These are phyloP conservation scores for Zeus faber DNA, from an alignment of 2,113 vertebrate genomes.

Conservation along the genomic window DNA sequence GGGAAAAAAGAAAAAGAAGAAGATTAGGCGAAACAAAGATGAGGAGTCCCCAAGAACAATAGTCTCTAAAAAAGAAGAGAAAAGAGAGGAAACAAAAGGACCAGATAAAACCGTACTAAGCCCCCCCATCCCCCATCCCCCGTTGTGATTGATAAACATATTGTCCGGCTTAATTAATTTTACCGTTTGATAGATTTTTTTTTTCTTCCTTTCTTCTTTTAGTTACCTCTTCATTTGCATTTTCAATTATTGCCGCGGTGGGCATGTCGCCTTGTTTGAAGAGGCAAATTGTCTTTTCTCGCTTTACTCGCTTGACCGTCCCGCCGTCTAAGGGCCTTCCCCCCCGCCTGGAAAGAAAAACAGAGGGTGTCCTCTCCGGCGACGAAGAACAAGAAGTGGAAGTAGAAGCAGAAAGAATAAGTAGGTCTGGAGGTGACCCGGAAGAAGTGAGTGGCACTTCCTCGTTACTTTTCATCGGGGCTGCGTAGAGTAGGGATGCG, in stretches of 20 bases:
- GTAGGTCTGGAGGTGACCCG: constrained; percentile 26
- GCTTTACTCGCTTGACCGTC: neutral
- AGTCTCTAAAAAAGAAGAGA: constrained; percentile 33
- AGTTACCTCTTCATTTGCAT: constrained; percentile 38
- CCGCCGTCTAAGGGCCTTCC: constrained; percentile 16
- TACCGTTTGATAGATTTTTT: constrained; percentile 37
- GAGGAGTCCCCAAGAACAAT: constrained; percentile 46
- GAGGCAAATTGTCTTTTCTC: constrained; percentile 4
- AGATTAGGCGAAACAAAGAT: constrained; percentile 26
- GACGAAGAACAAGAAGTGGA: neutral
- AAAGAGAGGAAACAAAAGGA: constrained; percentile 39
- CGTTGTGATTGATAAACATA: constrained; percentile 45
- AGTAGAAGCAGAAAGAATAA: constrained; percentile 13
- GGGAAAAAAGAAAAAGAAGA: too few species aligned
- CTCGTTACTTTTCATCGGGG: too few species aligned
- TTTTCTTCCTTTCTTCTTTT: constrained; percentile 14
- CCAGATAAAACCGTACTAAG: constrained; percentile 55
- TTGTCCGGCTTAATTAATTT: constrained; percentile 52
- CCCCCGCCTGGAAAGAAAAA: constrained; percentile 11
- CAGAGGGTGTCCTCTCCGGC: neutral
- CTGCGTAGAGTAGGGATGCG: too few species aligned
- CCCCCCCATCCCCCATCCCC: constrained; percentile 2
- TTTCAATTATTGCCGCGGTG: constrained; percentile 34
- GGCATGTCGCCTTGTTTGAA: constrained; percentile 30
- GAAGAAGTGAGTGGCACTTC: constrained; percentile 14